Evolutionary conservation across 2,888 invertebrate genomes (phyloP), one percentile per base, ranked within the genome.

Genomic region (Cyclophora punctaria): DNA sequence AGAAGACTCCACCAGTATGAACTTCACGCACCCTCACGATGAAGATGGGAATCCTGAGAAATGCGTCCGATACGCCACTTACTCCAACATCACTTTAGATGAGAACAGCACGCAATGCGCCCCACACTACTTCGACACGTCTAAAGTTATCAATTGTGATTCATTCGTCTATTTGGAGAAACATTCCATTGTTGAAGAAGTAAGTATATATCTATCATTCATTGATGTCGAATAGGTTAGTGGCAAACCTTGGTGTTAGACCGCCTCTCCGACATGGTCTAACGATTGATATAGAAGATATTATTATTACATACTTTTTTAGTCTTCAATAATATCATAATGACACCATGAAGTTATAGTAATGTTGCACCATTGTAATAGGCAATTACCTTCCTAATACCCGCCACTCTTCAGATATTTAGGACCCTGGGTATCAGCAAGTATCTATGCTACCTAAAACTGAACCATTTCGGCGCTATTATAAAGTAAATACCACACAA

Each of bases 111-210:
- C 70, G 35, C 63, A 63, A 7, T 88, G 87, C 53, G 58, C 73
- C 0, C 80, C 82, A 0, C 73, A 79, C 48, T 71, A 73, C 56
- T 87, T 82, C 53, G 86, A 87, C 52, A 75, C 76, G 0, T 75
- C 81, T 0, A 75, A 66, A 2, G 75, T 77, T 53, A 70, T 87
- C 0, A 71, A 73, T 3, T 88, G 87, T 52, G 80, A 84, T 35
- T 71, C 78, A 0, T 87, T 72, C 41, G 75, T 84, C 3, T 88
- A 87, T 57, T 68, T 80, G 49, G 86, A 88, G 56, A 73, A 79
- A 3, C 83, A 87, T 62, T 87, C 87, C 43, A 86, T 88, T 48
- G 87, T 87, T 2, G 83, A 86, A 62, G 87, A 87, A 76, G 87
- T 87, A 47, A 67, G 73, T 51, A 34, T 20, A 20, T 20, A 20